Evolutionary conservation across 2,888 invertebrate species (phyloP), one percentile per base, ranked within the genome.

Genomic region (Subacronicta megacephala): DNA sequence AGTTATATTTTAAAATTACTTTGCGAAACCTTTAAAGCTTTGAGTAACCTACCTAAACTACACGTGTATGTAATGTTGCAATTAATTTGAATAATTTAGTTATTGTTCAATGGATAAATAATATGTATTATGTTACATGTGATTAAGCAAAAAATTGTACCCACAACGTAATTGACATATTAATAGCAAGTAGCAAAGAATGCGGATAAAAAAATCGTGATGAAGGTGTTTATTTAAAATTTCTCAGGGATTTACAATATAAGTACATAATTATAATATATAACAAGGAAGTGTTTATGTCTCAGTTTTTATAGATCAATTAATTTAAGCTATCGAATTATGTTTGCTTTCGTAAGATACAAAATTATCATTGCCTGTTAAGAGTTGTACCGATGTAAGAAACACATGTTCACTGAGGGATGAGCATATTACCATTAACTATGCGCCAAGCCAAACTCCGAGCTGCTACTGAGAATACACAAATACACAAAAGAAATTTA

Each of bases 121-220:
- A 15, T 12, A 43, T 43, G 17, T 59, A 45, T 71, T 35, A 57
- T 29, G 41, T 62, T 61, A 45, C 61, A 52, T 51, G 18, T 17
- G 18, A 37, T 37, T n/a, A 15, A 18, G 51, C 52, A 72, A 75
- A 75, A 71, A 75, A 49, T 1, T 0, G 2, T 26, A 31, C n/a
- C 2, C n/a, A 53, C 38, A 7, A 18, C 26, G 44, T 51, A 53
- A 55, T 62, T 63, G 41, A 65, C 40, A 29, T 26, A 16, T 1
- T 4, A 18, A 4, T 38, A n/a, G n/a, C n/a, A 40, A 43, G 43
- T 29, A 33, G 7, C 16, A 41, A 50, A 0, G 66, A 72, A 69
- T 73, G 74, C 55, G 55, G 63, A 67, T 62, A 56, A 76, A 71
- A 74, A 76, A 55, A 26, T 69, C 60, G 69, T 75, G 69, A 62